Base-by-base conservation (phyloP, 92 coral and sea anemone genomes). In the Umimayanthus kanabou region DNA sequence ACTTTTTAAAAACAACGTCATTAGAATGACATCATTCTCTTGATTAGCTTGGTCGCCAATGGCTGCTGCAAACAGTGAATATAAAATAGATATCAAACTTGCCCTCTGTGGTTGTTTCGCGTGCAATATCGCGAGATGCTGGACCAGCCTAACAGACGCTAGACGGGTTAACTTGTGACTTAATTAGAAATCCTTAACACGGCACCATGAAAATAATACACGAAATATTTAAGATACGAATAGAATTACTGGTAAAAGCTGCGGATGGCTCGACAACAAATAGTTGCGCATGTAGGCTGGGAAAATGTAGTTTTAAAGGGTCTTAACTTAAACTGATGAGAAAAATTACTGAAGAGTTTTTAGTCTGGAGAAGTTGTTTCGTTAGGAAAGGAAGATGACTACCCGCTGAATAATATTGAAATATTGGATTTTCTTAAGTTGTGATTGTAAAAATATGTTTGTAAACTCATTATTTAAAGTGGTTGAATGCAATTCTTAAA, bases 61-160 rank as follows among this genome's bases (percentile, higher is more conserved):
- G 53, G 10, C 53, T 7, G 10, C 53, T 47, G 53, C 58, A 2
- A 2, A 10, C 15, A 50, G 18, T 7, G 9, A 47, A 47, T 47
- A 47, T 53, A 1, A 11, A 53, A 53, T 11, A 11, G 58, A 11
- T 50, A 50, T 50, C 14, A 13, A 50, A 50, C 16, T 50, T 50
- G 55, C 55, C 55, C n/a, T n/a, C 55, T 49, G 55, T 42, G 47
- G 1, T 6, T 42, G 47, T 49, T 40, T 78, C 82, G 82, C 82
- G 82, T 79, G 82, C 82, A 79, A 53, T 79, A 79, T 79, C 67
- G 10, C 22, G 33, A 53, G 40, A 25, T 47, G 82, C 20, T 25
- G 16, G 64, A 78, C 65, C 26, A 7, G 10, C 37, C 50, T 50
- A 53, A 8, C 66, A 15, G 67, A 79, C 82, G 66, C 33, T 10